Base-by-base conservation (phyloP, 2,113 vertebrate genomes). In the Galeopterus variegatus region DNA sequence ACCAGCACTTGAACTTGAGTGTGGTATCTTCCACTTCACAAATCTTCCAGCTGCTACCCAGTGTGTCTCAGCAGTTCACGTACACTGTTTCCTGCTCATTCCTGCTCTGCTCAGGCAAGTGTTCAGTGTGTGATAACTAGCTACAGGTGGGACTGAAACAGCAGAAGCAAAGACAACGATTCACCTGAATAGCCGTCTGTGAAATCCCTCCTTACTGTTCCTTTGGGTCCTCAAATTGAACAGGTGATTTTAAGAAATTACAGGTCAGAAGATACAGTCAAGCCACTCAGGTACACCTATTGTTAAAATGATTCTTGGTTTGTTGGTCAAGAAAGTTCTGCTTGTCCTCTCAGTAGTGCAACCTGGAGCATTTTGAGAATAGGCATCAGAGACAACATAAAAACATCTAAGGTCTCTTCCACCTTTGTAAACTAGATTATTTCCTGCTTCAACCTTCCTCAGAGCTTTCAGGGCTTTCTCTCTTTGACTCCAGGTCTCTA, bases 311-410 rank as follows among this genome's bases (percentile, higher is more conserved):
- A 91, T 41, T 67, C 48, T 75, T 77, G 36, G 41, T 62, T 58
- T 83, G 12, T 80, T 84, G 60, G 72, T 92, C 94, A 85, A 93
- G 81, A 70, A 83, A 50, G 41, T 26, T 84, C 85, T 77, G 31
- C 88, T 81, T 88, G 65, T 17, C 31, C 79, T 90, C 62, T 21
- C 60, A 48, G 12, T 4, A 54, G 31, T 52, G 4, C 17, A 18
- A 36, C 48, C 88, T 87, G 48, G 97, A 82, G 3, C 33, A 54
- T 54, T 95, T 62, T 90, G 60, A 82, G 15, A 70, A 31, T 1
- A 70, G 67, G 79, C 77, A 91, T 86, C 52, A 80, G 72, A 93
- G 58, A 70, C 70, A 95, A 77, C 2, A 41, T 1, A 67, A 62
- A 88, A 52, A 23, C 8, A 75, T 41, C 54, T 41, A 76, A 70